Evolutionary conservation across 2,797 vertebrate species (phyloP).

Genomic region (Nyctalus aviator): DNA sequence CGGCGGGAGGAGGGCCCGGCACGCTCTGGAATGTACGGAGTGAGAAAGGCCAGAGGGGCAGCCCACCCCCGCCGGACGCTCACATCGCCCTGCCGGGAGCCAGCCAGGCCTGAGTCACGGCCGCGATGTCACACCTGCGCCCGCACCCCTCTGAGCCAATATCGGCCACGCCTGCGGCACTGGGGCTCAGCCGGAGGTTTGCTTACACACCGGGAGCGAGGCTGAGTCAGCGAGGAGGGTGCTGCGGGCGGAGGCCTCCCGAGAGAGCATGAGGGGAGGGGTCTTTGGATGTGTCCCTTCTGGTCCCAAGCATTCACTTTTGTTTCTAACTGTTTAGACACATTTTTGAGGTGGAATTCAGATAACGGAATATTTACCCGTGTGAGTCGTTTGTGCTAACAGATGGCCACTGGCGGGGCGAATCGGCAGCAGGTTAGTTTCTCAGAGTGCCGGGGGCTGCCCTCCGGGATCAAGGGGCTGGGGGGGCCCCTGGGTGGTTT

Average conservation of each 20-base stretch:
- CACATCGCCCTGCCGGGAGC: rapidly evolving
- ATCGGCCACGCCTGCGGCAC: conserved; percentile 41
- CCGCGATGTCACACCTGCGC: conserved; percentile 83
- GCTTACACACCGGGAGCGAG: conserved; percentile 74
- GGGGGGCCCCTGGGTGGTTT: neutral
- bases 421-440: neutral
- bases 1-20: neutral
- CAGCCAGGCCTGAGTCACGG: conserved; percentile 79
- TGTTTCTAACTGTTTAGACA: neutral
- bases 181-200: neutral
- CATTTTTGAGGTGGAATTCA: neutral
- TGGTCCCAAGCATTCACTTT: neutral
- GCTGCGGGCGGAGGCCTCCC: neutral
- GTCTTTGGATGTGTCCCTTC: neutral
- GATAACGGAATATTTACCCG: neutral
- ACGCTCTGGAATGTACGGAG: neutral
- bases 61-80: conserved; percentile 55
- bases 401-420: neutral
- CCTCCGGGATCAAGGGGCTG: neutral
- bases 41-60: conserved; percentile 59
- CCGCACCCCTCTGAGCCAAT: conserved; percentile 80
- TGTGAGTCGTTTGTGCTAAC: neutral
- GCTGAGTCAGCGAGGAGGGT: conserved; percentile 42
- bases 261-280: neutral
- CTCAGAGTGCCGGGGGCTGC: neutral